Evolutionary conservation across 2,797 vertebrate genomes (phyloP).

Genomic region (Gobio occitaniae): DNA sequence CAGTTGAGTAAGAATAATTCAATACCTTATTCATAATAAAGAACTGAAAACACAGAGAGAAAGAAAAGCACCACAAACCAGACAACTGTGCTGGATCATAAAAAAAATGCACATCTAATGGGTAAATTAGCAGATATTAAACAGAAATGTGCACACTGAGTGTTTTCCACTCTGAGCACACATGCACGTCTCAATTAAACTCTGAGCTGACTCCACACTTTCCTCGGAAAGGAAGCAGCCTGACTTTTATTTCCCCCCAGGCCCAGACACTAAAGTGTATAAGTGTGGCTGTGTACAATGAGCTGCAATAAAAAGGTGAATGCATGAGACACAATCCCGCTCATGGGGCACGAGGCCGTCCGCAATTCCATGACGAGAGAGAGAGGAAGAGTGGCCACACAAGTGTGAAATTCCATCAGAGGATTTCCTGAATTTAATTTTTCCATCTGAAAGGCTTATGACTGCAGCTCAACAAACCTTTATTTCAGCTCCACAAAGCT

Average conservation of each 20-base stretch:
- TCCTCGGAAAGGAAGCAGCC: conserved; percentile 15
- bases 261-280: conserved; percentile 22
- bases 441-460: conserved; percentile 74
- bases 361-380: conserved; percentile 17
- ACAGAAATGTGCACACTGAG: conserved; percentile 23
- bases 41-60: not conserved
- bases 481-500: conserved; percentile 20
- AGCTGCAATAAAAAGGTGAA: conserved; percentile 19
- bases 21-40: not conserved
- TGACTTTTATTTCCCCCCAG: conserved; percentile 43
- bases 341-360: not conserved
- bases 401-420: conserved; percentile 68
- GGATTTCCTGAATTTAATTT: conserved; percentile 70
- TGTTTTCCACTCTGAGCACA: not conserved
- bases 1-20: not conserved
- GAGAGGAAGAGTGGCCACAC: conserved; percentile 19
- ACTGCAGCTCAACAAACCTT: conserved; percentile 57
- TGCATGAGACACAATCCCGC: not conserved
- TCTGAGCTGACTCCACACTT: conserved; percentile 42
- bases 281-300: not conserved
- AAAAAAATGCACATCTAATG: conserved; percentile 25
- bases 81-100: conserved; percentile 21
- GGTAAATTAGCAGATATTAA: conserved; percentile 35
- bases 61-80: conserved; percentile 20
- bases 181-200: conserved; percentile 37